Evolutionary conservation across 1,140 invertebrate genomes (phyloP).

Genomic region (Palaemon carinicauda): DNA sequence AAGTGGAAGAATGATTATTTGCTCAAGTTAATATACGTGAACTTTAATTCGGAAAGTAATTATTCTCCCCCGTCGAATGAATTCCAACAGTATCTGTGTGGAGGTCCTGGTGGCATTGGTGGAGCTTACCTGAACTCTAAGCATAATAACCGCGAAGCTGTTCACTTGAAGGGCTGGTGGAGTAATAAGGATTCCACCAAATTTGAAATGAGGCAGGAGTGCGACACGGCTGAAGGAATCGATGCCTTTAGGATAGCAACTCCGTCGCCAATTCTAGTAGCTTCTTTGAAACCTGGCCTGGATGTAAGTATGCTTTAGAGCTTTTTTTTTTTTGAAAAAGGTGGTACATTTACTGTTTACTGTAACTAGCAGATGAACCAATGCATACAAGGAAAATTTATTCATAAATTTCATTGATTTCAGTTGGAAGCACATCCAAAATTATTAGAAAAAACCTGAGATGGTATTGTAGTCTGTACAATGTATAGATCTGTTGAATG

Average conservation of each 20-base stretch:
- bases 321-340: too few species aligned
- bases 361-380: too few species aligned
- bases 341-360: too few species aligned
- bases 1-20: conserved; percentile 1
- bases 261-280: conserved; percentile 69
- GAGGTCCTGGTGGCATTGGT: conserved; percentile 70
- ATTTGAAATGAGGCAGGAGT: conserved; percentile 63
- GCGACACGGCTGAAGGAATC: conserved; percentile 67
- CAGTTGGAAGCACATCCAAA: too few species aligned
- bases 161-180: conserved; percentile 66
- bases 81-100: conserved; percentile 69
- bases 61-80: too few species aligned
- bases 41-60: too few species aligned
- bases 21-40: background rate
- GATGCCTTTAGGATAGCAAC: conserved; percentile 70
- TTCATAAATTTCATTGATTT: too few species aligned
- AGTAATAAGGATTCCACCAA: conserved; percentile 62
- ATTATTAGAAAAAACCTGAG: too few species aligned
- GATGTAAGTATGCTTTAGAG: conserved; percentile 63
- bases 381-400: too few species aligned
- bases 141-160: conserved; percentile 61
- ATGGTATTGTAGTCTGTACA: too few species aligned
- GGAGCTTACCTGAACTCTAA: conserved; percentile 68
- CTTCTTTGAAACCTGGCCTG: conserved; percentile 68
- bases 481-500: too few species aligned